Evolutionary conservation across 2,113 vertebrate species (phyloP).

Genomic region (Tenrec ecaudatus): DNA sequence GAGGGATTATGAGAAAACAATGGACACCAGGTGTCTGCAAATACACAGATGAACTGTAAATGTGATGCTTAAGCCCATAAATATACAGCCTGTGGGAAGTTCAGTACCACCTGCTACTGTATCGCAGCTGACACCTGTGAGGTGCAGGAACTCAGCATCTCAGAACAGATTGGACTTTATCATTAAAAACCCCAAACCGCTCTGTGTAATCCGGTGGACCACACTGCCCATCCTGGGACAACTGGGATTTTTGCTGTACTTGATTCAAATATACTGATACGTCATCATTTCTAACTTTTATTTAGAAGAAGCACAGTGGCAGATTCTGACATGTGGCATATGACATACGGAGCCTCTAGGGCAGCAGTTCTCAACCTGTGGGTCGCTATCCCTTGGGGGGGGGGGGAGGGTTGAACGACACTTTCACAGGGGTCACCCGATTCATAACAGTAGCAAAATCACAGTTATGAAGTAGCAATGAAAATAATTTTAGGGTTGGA

Average conservation of each 20-base stretch:
- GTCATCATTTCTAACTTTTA: constrained; percentile 4
- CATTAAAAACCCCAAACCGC: constrained; percentile 55
- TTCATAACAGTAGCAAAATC: no score
- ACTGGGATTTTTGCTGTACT: not conserved
- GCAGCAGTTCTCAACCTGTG: no score
- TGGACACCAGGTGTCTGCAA: constrained; percentile 4
- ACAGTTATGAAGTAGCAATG: no score
- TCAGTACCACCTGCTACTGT: constrained; percentile 5
- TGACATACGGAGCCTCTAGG: not conserved
- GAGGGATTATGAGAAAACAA: not conserved
- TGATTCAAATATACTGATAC: constrained; percentile 4
- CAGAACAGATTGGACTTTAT: constrained; percentile 71
- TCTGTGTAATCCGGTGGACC: constrained; percentile 43
- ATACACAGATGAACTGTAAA: not conserved
- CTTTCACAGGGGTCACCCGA: no score
- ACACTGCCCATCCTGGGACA: constrained; percentile 34
- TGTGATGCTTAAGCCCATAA: constrained; percentile 7
- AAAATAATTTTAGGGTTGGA: no score
- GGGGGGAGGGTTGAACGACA: no score
- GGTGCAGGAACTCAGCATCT: constrained; percentile 42
- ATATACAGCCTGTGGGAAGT: constrained; percentile 30
- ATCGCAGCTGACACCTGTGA: constrained; percentile 64
- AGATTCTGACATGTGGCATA: not conserved
- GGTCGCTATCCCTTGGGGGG: no score
- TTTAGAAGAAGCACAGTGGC: not conserved